Base-by-base conservation (phyloP, 35 echinoderm and acorn worm species). In the Lytechinus variegatus region DNA sequence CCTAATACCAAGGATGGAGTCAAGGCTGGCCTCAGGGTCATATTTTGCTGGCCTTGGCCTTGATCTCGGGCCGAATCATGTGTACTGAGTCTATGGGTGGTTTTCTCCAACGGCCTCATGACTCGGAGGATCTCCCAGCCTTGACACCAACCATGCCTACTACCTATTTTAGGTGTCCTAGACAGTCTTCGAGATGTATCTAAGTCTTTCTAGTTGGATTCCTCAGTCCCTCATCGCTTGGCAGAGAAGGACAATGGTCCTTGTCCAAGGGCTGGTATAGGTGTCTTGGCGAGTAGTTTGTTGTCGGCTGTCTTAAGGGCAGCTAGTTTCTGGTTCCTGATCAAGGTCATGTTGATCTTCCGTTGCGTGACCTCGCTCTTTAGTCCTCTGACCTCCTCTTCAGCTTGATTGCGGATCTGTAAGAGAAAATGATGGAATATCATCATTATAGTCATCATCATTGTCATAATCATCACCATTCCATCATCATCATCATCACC, bases 341-440 rank as follows among this genome's bases (percentile, higher is more conserved):
- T 97, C 53, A 99, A 33, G 11, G 97, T 99, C 3, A 98, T 92
- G 89, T 99, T 96, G n/a, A 99, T 99, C 91, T 99, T 99, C 56
- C 96, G 96, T 71, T 98, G 98, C 6, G 95, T 98, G 28, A 98
- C 94, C 55, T 99, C 98, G 19, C 93, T 57, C 52, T 96, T 96
- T 21, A 99, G 87, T 27, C 90, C 94, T 27, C 97, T 61, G 55
- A 99, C 94, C 93, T 99, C 98, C 14, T 94, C 97, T 94, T 99
- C 98, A 3, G 98, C 97, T 56, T 99, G 98, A 95, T 97, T 99
- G 86, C 98, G 96, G 56, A 99, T 87, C 98, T 99, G 94, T 86
- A 33, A 54, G 24, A 54, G 5, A 6, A 79, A n/a, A 79, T 2
- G 6, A 79, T 4, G 66, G 66, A 24, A 79, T 79, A 79, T n/a